Conservation (phyloP, 2,797 vertebrate genomes). For the Prionace glauca region DNA sequence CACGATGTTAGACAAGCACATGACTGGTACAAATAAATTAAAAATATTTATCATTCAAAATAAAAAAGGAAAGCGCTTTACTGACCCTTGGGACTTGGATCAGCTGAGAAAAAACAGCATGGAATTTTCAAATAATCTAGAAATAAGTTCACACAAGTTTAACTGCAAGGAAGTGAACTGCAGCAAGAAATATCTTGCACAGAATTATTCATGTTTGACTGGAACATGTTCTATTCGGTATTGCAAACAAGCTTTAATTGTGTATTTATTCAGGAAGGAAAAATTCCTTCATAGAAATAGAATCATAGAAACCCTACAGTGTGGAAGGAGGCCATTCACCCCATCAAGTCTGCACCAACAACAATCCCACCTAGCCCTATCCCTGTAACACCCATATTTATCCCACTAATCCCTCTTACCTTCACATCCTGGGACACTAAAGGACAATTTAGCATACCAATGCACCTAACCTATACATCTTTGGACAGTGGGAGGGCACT, state of each 20-base stretch:
- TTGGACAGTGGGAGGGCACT: too few relatives aligned
- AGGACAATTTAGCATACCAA: too few relatives aligned
- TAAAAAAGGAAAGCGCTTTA: conserved; percentile 52
- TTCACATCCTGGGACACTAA: too few relatives aligned
- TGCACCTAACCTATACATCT: too few relatives aligned
- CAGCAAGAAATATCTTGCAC: neutral
- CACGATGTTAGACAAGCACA: conserved; percentile 55
- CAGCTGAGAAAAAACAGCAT: neutral
- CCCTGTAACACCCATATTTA: too few relatives aligned
- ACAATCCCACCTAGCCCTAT: too few relatives aligned
- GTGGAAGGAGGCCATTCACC: too few relatives aligned
- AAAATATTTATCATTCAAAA: conserved; percentile 41
- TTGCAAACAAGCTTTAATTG: neutral
- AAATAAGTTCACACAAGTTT: neutral
- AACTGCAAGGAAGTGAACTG: neutral
- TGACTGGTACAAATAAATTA: neutral
- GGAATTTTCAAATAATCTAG: neutral
- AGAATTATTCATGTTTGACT: neutral
- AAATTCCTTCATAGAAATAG: too few relatives aligned
- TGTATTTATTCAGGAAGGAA: neutral
- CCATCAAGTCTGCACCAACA: too few relatives aligned
- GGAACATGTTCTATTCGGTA: neutral
- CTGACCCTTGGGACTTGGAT: neutral
- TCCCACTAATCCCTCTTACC: too few relatives aligned
- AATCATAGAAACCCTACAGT: too few relatives aligned